phyloP scores from a whole-genome alignment of 2,888 invertebrate species.

The Drosophila demipolita region DNA sequence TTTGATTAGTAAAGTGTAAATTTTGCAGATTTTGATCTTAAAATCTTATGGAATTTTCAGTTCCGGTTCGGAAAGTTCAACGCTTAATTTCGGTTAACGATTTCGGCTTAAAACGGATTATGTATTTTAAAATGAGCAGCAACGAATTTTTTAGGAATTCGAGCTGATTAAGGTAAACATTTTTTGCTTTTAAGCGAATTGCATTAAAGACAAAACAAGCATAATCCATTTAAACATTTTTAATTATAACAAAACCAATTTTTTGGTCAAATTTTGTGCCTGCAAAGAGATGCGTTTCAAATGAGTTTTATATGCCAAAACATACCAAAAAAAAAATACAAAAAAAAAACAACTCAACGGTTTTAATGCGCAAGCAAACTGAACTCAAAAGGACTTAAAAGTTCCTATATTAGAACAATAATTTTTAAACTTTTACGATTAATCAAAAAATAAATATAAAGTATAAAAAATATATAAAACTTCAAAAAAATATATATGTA shows the following conservation, averaged over 20 bases:
- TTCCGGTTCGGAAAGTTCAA: neutral
- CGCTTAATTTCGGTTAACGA: neutral
- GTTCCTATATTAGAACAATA: constrained; percentile 77
- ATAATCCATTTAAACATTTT: neutral
- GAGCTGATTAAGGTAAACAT: neutral
- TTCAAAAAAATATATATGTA: constrained; percentile 7
- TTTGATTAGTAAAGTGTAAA: neutral
- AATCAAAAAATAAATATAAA: constrained; percentile 26
- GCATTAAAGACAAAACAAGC: neutral
- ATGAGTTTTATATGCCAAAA: constrained; percentile 1
- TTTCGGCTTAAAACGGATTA: neutral
- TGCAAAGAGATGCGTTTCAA: neutral
- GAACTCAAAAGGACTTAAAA: constrained; percentile 56
- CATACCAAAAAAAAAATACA: neutral
- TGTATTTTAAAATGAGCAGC: neutral
- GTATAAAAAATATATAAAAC: constrained; percentile 8
- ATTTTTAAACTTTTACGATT: constrained; percentile 68
- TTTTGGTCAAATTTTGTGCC: neutral
- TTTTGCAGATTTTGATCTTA: neutral
- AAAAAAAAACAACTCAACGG: constrained; percentile 33
- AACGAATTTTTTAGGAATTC: neutral
- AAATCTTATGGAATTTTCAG: neutral
- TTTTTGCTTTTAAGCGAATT: neutral
- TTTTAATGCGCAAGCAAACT: constrained; percentile 59
- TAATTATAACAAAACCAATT: neutral